Evolutionary conservation across 2,888 invertebrate genomes (phyloP), one percentile per base, ranked within the genome.

Genomic region (Caenorhabditis sp.): DNA sequence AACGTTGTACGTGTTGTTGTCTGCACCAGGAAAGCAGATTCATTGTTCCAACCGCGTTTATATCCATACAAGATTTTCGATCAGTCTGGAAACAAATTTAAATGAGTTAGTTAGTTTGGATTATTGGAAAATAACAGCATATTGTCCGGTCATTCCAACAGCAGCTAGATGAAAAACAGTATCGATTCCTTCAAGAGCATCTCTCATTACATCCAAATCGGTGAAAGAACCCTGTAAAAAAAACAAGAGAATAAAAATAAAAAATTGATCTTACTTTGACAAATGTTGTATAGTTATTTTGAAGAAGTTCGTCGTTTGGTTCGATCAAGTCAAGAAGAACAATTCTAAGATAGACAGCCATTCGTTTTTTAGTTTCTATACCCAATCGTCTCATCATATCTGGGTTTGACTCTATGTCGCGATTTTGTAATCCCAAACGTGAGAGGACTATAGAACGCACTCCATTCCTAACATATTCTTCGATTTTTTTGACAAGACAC

Each of bases 121-220:
- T 14, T 51, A 24, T 37, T 21, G 5, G 10, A 53, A 24, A 31
- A 14, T 24, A 14, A 73, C 73, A 53, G 68, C 68, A 53, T 50
- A 66, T 8, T 51, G 37, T 24, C 73, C 73, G 0, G 73, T 69
- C 73, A 73, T 73, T 27, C 73, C 73, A 50, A 73, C 73, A 1
- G 73, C 73, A 0, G 73, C 73, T 17, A 73, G n/a, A 49, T 73
- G 73, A 27, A 50, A 69, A 8, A 73, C 65, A 17, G 63, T 58
- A n/a, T 62, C 57, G 0, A 69, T 59, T 17, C 27, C 5, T n/a
- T 66, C 51, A 8, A 73, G 24, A 24, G 59, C 62, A 8, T 58
- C 23, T 27, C 54, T 62, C 62, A 73, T 68, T 0, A 49, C n/a
- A 1, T 31, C 10, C 1, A 24, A 36, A 24, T 73, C 68, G 17